Conservation (phyloP, 2,797 vertebrate genomes). For the Craterocephalus amniculus region DNA sequence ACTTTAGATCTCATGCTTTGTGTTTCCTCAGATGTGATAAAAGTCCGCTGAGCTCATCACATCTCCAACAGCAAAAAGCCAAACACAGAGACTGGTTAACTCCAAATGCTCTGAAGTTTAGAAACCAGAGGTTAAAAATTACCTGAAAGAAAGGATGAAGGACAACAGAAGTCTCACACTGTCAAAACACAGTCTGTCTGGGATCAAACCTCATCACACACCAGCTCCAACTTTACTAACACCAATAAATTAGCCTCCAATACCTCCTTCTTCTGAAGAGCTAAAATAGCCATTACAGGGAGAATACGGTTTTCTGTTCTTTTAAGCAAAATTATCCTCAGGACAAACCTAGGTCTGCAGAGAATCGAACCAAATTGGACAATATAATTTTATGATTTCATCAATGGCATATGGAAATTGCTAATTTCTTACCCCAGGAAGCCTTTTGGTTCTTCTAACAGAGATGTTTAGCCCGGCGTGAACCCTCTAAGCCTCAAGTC, state of each 20-base stretch:
- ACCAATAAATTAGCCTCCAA: background rate
- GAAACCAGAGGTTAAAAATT: background rate
- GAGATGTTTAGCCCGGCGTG: conserved; percentile 63
- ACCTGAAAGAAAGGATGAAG: too few relatives aligned
- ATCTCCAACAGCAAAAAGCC: background rate
- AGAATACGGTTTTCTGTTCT: background rate
- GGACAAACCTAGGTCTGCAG: conserved; percentile 7
- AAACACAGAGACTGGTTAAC: background rate
- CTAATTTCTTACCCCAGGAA: conserved; percentile 60
- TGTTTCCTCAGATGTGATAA: background rate
- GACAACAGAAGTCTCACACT: background rate
- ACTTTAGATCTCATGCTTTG: too few relatives aligned
- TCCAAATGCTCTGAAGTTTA: conserved; percentile 13
- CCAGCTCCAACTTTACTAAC: conserved; percentile 16
- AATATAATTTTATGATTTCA: conserved; percentile 38
- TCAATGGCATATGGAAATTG: conserved; percentile 59
- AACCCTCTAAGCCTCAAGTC: conserved; percentile 48
- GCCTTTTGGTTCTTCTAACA: conserved; percentile 38
- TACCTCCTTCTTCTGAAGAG: background rate
- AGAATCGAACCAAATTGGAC: background rate
- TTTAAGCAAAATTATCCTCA: background rate
- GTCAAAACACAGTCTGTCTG: background rate
- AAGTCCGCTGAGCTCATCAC: background rate
- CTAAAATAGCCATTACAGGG: background rate
- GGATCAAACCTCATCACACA: conserved; percentile 28